Base-by-base conservation (phyloP, 2,797 vertebrate genomes). In the Argyrosomus regius region DNA sequence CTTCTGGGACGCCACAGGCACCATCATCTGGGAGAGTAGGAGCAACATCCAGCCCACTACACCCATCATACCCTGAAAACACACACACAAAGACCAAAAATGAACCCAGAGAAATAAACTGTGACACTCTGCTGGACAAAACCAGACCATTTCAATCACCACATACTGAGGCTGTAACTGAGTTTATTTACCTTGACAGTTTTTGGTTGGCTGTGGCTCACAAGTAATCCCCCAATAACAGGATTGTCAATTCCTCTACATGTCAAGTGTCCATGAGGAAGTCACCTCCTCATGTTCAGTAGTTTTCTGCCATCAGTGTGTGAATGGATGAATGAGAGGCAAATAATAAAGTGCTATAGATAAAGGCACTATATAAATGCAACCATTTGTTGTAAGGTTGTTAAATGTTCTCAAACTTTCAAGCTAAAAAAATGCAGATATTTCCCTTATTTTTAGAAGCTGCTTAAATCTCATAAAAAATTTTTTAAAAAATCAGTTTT, bases 1-100 rank as follows among this genome's bases (percentile, higher is more conserved):
- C 91, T 97, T 98, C 93, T 99, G 97, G 41, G 95, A 97, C 75
- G 95, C 93, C 82, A 87, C 93, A 20, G 94, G 94, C 86, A 88
- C 87, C 78, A 81, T 87, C 81, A 93, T 84, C 66, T 92, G 92
- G 71, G 91, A 92, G 78, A 95, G 90, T 79, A 95, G 89, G 80
- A 95, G 92, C 84, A 94, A 73, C 76, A 90, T 88, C 93, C 94
- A 94, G 92, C 91, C 89, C 89, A 90, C 91, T 88, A 88, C 89
- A 85, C 91, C 90, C 94, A 94, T 93, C 83, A 87, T 92, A 91
- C 87, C 93, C 93, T 94, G 35, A 3, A 75, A 74, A 78, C 65
- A 66, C 39, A 75, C 17, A 74, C 6, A 78, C 3, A 80, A 18
- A 53, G 41, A 54, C 24, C 9, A 67, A 35, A 31, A 10, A 52